Conservation (phyloP, 1,140 invertebrate genomes). For the Penaeus indicus region DNA sequence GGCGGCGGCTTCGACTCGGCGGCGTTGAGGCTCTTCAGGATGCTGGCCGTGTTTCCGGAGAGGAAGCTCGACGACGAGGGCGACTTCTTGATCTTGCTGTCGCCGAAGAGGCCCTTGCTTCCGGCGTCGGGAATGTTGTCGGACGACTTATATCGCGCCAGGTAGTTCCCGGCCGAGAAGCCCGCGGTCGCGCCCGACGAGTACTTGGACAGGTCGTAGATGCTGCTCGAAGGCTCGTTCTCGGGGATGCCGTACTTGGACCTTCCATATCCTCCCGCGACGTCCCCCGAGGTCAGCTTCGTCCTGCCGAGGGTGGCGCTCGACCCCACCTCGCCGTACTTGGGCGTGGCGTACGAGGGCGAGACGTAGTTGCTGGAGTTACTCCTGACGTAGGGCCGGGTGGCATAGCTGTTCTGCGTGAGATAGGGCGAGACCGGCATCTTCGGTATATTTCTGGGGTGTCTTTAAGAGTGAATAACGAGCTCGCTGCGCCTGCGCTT, state of each 20-base stretch:
- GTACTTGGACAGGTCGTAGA: not conserved
- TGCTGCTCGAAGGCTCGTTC: conserved; percentile 26
- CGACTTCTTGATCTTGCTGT: conserved; percentile 44
- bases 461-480: no score
- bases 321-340: conserved; percentile 34
- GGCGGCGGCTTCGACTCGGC: not conserved
- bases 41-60: conserved; percentile 23
- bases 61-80: conserved; percentile 28
- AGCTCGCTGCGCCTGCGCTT: no score
- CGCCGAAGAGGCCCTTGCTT: not conserved
- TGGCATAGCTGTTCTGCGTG: conserved; percentile 25
- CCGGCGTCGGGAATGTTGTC: conserved; percentile 39
- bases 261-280: conserved; percentile 21
- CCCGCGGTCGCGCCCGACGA: conserved; percentile 9
- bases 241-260: conserved; percentile 55
- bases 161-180: conserved; percentile 34
- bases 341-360: conserved; percentile 5
- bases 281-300: conserved; percentile 1
- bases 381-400: conserved; percentile 40
- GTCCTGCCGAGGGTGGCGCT: conserved; percentile 22
- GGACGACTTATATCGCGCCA: conserved; percentile 31
- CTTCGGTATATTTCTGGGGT: not conserved
- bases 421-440: conserved; percentile 48
- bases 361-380: conserved; percentile 50
- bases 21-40: conserved; percentile 10